Evolutionary conservation across 1,140 invertebrate genomes (phyloP).

Genomic region (Bombus breviceps): DNA sequence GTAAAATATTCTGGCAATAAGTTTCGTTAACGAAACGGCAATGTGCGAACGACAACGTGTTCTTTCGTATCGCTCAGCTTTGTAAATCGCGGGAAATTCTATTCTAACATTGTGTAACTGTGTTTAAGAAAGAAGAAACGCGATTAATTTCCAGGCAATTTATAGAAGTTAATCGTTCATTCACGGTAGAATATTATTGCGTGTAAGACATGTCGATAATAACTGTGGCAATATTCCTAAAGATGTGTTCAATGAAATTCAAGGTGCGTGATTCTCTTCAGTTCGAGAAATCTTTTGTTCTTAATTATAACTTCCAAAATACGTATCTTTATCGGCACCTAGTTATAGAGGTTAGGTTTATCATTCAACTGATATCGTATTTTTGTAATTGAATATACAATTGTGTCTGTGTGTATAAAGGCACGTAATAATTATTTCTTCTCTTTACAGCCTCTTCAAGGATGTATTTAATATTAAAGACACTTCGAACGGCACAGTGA

Average conservation of each 20-base stretch:
- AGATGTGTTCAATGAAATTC: background rate
- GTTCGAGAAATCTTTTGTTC: background rate
- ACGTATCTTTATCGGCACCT: background rate
- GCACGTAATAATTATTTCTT: background rate
- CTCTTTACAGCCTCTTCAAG: constrained; percentile 77
- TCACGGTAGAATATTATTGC: background rate
- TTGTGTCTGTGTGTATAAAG: too few relatives aligned
- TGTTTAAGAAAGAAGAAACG: background rate
- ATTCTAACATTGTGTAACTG: background rate
- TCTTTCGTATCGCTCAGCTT: background rate
- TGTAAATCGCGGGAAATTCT: background rate
- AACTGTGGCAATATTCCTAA: background rate
- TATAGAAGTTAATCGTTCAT: background rate
- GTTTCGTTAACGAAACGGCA: background rate
- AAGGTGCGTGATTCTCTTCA: too few relatives aligned
- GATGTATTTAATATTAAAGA: constrained; percentile 78
- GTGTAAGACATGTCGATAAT: background rate
- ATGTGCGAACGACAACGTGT: background rate
- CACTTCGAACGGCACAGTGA: constrained; percentile 70
- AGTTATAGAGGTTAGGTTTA: constrained; percentile 15
- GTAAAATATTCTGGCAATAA: background rate
- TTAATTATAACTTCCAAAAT: background rate
- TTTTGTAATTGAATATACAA: background rate
- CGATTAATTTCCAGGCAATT: background rate
- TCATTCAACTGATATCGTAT: background rate